Evolutionary conservation across 1,140 invertebrate genomes (phyloP).

Genomic region (Procambarus virginalis): DNA sequence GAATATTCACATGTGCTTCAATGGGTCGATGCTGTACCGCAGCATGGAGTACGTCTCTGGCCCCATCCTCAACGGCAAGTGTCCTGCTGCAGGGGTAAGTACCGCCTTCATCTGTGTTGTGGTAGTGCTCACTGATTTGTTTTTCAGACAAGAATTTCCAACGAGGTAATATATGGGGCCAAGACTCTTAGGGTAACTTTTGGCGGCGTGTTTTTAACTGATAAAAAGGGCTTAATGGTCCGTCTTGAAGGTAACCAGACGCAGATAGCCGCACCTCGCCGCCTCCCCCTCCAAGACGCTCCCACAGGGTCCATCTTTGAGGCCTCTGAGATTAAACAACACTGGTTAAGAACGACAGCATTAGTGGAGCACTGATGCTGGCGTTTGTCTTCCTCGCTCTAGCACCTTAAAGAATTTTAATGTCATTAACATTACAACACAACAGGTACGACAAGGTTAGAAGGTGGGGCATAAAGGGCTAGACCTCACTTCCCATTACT

Average conservation of each 20-base stretch:
- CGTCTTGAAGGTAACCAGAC: constrained; percentile 42
- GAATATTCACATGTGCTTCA: constrained; percentile 98
- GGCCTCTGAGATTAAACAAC: constrained; percentile 12
- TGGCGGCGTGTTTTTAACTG: neutral
- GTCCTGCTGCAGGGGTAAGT: constrained; percentile 82
- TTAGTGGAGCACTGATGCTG: neutral
- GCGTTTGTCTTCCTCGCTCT: constrained; percentile 19
- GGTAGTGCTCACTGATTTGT: neutral
- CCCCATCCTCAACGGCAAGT: constrained; percentile 90
- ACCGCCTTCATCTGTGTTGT: constrained; percentile 77
- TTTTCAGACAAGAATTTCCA: too few relatives aligned
- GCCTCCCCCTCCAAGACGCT: constrained; percentile 20
- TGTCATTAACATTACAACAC: too few relatives aligned
- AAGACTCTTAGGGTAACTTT: neutral
- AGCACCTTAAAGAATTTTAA: neutral
- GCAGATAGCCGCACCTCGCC: constrained; percentile 11
- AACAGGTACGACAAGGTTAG: too few relatives aligned
- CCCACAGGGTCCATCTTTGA: constrained; percentile 20
- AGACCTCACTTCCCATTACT: too few relatives aligned
- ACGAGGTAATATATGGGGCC: too few relatives aligned
- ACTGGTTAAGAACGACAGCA: too few relatives aligned
- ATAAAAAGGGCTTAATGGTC: constrained; percentile 33
- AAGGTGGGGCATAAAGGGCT: too few relatives aligned
- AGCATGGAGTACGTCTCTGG: constrained; percentile 96
- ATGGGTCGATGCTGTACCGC: constrained; percentile 90